Evolutionary conservation across 2,888 invertebrate species (phyloP).

Genomic region (Celastrina argiolus): DNA sequence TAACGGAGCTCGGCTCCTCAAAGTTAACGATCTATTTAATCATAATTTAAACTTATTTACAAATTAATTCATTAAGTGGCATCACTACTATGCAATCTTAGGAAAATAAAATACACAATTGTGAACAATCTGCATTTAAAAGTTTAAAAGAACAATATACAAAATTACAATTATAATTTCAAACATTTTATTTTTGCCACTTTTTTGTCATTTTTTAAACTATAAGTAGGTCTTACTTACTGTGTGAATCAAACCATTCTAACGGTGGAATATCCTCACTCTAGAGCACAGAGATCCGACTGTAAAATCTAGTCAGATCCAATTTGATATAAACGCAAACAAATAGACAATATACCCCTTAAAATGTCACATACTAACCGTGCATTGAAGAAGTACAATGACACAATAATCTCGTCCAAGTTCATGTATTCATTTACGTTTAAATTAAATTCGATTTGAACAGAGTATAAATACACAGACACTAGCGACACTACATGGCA

Average conservation of each 20-base stretch:
- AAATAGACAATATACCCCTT: background rate
- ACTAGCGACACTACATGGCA: background rate
- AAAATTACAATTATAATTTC: constrained; percentile 18
- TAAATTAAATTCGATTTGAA: background rate
- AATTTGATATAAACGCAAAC: background rate
- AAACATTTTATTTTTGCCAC: background rate
- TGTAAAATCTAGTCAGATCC: background rate
- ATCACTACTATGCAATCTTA: too few relatives aligned
- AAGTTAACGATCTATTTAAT: too few relatives aligned
- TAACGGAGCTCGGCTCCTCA: background rate
- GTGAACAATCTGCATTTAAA: constrained; percentile 3
- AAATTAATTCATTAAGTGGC: too few relatives aligned
- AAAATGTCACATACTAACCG: background rate
- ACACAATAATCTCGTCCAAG: background rate
- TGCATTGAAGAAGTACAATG: background rate
- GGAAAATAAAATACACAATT: too few relatives aligned
- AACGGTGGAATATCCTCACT: constrained; percentile 26
- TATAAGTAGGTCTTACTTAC: too few relatives aligned
- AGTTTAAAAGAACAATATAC: background rate
- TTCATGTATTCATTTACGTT: background rate
- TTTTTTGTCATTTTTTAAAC: background rate
- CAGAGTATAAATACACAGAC: background rate
- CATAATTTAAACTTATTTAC: too few relatives aligned
- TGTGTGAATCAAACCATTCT: constrained; percentile 28
- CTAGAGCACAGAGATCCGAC: background rate